Evolutionary conservation across 1,140 invertebrate genomes (phyloP), one percentile per base, ranked within the genome.

Genomic region (Acromyrmex heyeri): DNA sequence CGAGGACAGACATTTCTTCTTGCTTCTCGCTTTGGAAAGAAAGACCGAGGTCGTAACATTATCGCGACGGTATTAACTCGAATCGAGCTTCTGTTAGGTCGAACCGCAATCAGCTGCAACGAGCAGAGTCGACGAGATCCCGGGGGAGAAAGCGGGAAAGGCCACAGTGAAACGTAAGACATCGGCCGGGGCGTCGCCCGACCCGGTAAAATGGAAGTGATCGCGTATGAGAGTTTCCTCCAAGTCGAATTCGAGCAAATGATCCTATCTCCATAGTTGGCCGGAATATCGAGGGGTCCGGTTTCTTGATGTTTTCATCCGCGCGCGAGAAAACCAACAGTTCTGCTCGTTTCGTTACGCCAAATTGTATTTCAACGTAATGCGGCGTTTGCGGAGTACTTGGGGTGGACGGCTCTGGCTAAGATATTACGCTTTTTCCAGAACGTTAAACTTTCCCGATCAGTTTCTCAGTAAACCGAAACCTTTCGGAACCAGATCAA

Each of bases 41-140:
- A 65, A 78, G 57, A 75, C 18, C 27, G 48, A 69, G 77, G 34
- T 90, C 87, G 89, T 90, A 87, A 91, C 83, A 90, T 88, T 91
- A 91, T 91, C 90, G 83, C 89, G 85, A 90, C 85, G 89, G 87
- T 91, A 91, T 91, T 91, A 91, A 91, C 85, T 91, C 62, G 90
- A 83, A 90, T 91, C 86, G 82, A 73, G 86, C 89, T 90, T 88
- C 90, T 89, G 90, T 91, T 91, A 88, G 89, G 82, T 91, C 87
- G 87, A 90, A 90, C 89, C 90, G 90, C 89, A 90, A 91, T 91
- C 89, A 91, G 85, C 85, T 86, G 62, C 90, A 91, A 90, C 90
- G 90, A 88, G 59, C 87, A 53, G 30, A 79, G 48, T 89, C 83
- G 88, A 86, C 81, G 70, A 78, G 70, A 78, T 50, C 38, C 72